Base-by-base conservation (phyloP, 2,797 vertebrate species). In the Takifugu ocellatus region DNA sequence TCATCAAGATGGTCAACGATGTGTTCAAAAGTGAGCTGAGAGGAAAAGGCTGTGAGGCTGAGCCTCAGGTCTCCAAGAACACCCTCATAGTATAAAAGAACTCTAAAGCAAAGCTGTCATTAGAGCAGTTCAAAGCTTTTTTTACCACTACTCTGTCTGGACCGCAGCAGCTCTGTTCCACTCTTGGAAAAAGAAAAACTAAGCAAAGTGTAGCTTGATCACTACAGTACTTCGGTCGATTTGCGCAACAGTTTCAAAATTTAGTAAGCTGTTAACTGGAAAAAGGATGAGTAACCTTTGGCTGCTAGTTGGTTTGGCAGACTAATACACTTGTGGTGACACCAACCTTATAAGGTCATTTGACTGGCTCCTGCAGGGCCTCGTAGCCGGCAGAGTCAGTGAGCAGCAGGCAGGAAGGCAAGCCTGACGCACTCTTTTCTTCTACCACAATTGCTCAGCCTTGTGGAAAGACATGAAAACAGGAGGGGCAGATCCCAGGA, bases 391-490 rank as follows among this genome's bases (percentile, higher is more conserved):
- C 51, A 52, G 70, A 74, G 69, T 80, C 82, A 80, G 64, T 70
- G 61, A 79, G 49, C 70, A 77, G 68, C 68, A 74, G 65, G 70
- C 61, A 61, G 60, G 65, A 56, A 61, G 70, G 56, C 66, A 62
- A 56, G 42, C 46, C 36, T 63, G 61, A 66, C 66, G 21, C 56
- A 57, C 55, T 68, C 59, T 36, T 56, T 74, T 63, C 50, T 65
- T 72, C 75, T 63, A 77, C 68, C 63, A 68, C 61, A 61, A 72
- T 82, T 72, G 85, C 61, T 84, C 78, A 78, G 66, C 70, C 59
- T 76, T 63, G 61, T 63, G 72, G 61, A 78, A 75, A 79, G 67
- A 74, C 56, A 70, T 54, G 36, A 39, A 53, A 36, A 63, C 16
- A 59, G 63, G 62, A 62, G 65, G 71, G 60, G 45, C 21, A 58